These are phyloP conservation scores for Cecidostiba fungosa DNA, from an alignment of 2,888 invertebrate species.

Conservation along the genomic window DNA sequence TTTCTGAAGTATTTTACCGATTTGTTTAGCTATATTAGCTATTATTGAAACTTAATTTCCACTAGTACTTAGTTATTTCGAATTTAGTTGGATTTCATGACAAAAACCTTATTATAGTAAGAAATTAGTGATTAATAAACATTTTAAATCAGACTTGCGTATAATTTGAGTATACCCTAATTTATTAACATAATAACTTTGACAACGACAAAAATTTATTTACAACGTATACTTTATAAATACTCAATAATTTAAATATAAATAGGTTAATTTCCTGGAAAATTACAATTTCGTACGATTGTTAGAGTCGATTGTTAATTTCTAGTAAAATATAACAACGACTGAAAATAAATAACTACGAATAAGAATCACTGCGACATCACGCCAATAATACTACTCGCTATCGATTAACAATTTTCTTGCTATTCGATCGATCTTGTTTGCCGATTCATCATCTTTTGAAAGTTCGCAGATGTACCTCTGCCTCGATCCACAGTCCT, in stretches of 20 bases:
- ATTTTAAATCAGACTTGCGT: background rate
- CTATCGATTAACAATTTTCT: slow-evolving; percentile 64
- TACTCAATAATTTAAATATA: slow-evolving; percentile 27
- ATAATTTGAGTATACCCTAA: background rate
- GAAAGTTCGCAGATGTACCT: slow-evolving; percentile 87
- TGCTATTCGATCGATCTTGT: slow-evolving; percentile 74
- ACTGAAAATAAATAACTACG: slow-evolving; percentile 12
- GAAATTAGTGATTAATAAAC: slow-evolving; percentile 23
- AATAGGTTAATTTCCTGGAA: background rate
- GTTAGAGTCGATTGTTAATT: background rate
- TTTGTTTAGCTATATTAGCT: background rate
- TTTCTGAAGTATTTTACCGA: background rate
- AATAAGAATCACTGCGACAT: background rate
- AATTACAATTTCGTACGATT: background rate
- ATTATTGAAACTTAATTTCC: background rate
- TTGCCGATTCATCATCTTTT: slow-evolving; percentile 75
- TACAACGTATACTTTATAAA: slow-evolving; percentile 18
- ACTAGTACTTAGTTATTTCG: background rate
- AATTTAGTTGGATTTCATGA: background rate
- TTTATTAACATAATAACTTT: no score
- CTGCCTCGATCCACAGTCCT: slow-evolving; percentile 87
- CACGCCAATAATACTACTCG: background rate
- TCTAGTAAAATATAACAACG: background rate
- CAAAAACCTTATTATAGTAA: background rate
- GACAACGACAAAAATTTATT: slow-evolving; percentile 6